A percentile compares a stretch with the other conserved stretches of the same genome.
These are phyloP conservation scores for Akabosia matsudoensis DNA, from an alignment of 1,140 invertebrate species.

Conservation along the genomic window DNA sequence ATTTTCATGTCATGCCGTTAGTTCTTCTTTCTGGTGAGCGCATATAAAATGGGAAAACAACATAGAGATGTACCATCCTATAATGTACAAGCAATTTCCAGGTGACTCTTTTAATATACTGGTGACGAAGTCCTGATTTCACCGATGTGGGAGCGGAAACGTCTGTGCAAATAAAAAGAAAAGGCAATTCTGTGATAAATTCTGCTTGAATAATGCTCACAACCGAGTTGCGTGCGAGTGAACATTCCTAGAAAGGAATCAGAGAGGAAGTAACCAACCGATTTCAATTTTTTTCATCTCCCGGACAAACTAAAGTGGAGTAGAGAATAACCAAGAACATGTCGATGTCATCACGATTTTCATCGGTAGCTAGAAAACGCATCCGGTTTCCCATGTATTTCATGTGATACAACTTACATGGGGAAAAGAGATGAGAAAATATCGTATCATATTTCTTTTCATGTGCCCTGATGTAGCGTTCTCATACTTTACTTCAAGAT, in stretches of 20 bases:
- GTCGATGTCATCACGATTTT: not conserved
- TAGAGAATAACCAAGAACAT: not conserved
- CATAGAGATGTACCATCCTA: not conserved
- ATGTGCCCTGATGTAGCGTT: no score
- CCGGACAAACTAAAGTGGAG: no score
- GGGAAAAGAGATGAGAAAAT: no score
- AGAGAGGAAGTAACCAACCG: slow-evolving; percentile 13
- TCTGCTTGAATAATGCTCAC: not conserved
- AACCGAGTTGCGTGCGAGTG: not conserved
- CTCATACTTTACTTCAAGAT: no score
- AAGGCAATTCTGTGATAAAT: not conserved
- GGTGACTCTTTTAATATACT: not conserved
- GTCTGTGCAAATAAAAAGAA: not conserved
- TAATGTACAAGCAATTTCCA: not conserved
- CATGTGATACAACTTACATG: not conserved
- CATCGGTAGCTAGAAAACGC: not conserved
- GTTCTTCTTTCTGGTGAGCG: not conserved
- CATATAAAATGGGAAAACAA: slow-evolving; percentile 10
- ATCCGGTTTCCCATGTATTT: not conserved
- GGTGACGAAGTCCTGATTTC: not conserved
- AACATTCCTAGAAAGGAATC: no score
- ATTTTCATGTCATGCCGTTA: not conserved
- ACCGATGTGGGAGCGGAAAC: not conserved
- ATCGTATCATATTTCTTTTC: no score
- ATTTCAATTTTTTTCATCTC: slow-evolving; percentile 8